Evolutionary conservation across 2,113 vertebrate species (phyloP).

Genomic region (Coryphaenoides rupestris): DNA sequence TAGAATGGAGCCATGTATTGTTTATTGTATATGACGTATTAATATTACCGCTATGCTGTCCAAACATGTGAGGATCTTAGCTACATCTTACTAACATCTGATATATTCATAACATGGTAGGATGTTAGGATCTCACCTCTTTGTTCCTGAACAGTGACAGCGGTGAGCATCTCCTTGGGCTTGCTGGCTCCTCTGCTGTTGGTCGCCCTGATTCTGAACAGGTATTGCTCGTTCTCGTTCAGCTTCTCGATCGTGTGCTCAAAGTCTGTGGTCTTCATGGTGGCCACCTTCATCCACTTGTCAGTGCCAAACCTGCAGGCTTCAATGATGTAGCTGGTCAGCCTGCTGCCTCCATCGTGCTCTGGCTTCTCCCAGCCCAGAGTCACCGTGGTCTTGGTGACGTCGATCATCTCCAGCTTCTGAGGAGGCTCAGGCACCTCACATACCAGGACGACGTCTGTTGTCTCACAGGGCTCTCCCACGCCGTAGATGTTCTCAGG

Average conservation of each 20-base stretch:
- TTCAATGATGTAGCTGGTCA: slow-evolving; percentile 90
- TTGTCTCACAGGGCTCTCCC: slow-evolving; percentile 88
- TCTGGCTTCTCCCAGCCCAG: slow-evolving; percentile 97
- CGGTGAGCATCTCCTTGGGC: slow-evolving; percentile 87
- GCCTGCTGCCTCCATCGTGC: slow-evolving; percentile 92
- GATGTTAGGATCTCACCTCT: slow-evolving; percentile 81
- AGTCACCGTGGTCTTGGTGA: slow-evolving; percentile 89
- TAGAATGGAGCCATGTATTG: neutral
- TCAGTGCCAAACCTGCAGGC: slow-evolving; percentile 92
- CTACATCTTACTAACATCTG: neutral
- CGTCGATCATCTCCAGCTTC: slow-evolving; percentile 87
- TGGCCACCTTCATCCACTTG: slow-evolving; percentile 94
- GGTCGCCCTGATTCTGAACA: slow-evolving; percentile 89
- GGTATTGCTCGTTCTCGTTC: slow-evolving; percentile 92
- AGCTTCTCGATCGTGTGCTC: slow-evolving; percentile 91
- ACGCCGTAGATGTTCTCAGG: slow-evolving; percentile 97
- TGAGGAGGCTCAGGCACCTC: slow-evolving; percentile 88
- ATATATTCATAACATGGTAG: neutral
- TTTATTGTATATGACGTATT: neutral
- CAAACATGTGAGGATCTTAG: neutral
- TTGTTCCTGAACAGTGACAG: slow-evolving; percentile 88
- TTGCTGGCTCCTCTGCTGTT: slow-evolving; percentile 92
- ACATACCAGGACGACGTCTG: slow-evolving; percentile 86
- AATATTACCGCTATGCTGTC: too few species aligned
- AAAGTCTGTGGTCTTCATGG: slow-evolving; percentile 83